Evolutionary conservation across 2,888 invertebrate species (phyloP), one percentile per base, ranked within the genome.

Genomic region (Xanthia togata): DNA sequence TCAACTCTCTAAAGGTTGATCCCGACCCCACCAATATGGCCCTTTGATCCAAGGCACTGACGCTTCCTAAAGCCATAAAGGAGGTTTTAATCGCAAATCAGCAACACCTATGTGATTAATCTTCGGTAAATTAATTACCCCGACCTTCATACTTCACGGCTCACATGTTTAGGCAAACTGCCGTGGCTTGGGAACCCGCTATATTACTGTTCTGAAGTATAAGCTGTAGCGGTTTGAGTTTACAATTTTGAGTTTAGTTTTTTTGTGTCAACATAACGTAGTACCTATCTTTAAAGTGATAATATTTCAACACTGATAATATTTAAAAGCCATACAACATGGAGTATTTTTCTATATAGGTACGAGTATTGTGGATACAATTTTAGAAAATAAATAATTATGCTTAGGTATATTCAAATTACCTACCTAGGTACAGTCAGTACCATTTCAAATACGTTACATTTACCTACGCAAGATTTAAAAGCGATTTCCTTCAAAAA

Each of bases 141-240:
- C 91, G 93, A 92, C 95, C 95, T 95, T 95, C 93, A 93, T 93
- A 92, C 92, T 91, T 92, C 92, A 91, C 88, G 87, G 91, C 90
- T 91, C 93, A 93, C 93, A 93, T 94, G 93, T 92, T 93, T 93
- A 90, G 91, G 90, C 90, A 91, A 92, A 93, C 91, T 91, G 90
- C 91, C 90, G 87, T 83, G 83, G 92, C 89, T 90, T 92, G 91
- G 90, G 91, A 93, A 93, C 89, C 87, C 85, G 79, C 85, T 83
- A 70, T 78, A 72, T 78, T 47, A 67, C 62, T 64, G 86, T 31
- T 59, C 23, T 76, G 74, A 89, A 70, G 23, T 31, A 88, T 69
- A 74, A 87, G 89, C 81, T 74, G 44, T 17, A 86, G 92, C 89
- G 90, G 14, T 35, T 70, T 47, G 2, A 11, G 11, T 59, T 47